Base-by-base conservation (phyloP, 2,888 invertebrate genomes). In the Mythimna impura region DNA sequence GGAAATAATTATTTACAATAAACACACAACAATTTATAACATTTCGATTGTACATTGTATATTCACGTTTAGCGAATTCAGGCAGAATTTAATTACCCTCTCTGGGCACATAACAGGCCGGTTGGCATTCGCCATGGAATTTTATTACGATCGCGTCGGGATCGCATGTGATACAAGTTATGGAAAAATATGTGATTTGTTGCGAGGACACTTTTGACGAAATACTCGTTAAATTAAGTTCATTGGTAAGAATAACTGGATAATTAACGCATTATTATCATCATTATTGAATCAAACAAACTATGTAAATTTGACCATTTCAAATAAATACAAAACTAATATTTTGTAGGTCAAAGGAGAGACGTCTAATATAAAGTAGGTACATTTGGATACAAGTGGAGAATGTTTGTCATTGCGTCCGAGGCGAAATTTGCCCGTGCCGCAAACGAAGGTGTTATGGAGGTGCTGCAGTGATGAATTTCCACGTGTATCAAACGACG, bases 81-180 rank as follows among this genome's bases (percentile, higher is more conserved):
- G 82, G 73, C 78, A 86, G 86, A 90, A 90, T 90, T 85, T 90
- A 90, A 90, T 90, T 90, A 90, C 87, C 88, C 80, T 73, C 80
- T 30, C 71, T 82, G 80, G 85, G 78, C 73, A 84, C 82, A 82
- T 87, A 84, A 83, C 70, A 79, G 68, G 66, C 50, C 50, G 69
- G 60, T 70, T 80, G 86, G 87, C 69, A 88, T 88, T 82, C 73
- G 67, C 76, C 71, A 82, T 86, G 87, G 88, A 88, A 87, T 90
- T 88, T 86, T 88, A 85, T 89, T 84, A 85, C 84, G 82, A 83
- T 83, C 83, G 78, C 63, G 71, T 57, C n/a, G 78, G 71, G 60
- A 76, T 74, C 63, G 58, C 67, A 76, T 81, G 40, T 57, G 52
- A 58, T 78, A 69, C 64, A 68, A 80, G 66, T 57, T 68, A 69